Percentiles rank a stretch among this genome's conserved stretches.
Conservation (phyloP, 2,797 vertebrate species). For the Falco peregrinus region DNA sequence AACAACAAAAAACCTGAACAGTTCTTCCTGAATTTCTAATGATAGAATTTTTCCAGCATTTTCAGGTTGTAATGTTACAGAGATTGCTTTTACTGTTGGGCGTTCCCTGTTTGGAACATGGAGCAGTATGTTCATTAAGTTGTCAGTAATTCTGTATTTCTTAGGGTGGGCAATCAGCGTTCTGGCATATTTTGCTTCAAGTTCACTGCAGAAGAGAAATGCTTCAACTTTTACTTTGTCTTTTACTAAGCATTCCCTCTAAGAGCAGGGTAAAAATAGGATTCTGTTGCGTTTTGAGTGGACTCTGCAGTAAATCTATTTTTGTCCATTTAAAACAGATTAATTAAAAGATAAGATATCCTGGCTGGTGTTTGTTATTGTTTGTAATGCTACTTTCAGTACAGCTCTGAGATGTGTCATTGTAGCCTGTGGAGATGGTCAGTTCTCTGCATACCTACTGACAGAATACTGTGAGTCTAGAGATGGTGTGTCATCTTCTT, state of each 20-base stretch:
- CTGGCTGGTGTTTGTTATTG: background rate
- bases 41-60: background rate
- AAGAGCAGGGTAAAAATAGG: background rate
- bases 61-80: background rate
- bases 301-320: background rate
- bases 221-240: background rate
- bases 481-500: background rate
- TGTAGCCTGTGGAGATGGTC: background rate
- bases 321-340: background rate
- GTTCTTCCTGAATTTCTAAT: background rate
- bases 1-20: background rate
- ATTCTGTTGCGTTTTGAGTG: slow-evolving; percentile 8
- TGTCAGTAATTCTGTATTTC: slow-evolving; percentile 13
- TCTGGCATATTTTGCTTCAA: background rate
- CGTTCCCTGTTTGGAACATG: background rate
- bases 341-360: background rate
- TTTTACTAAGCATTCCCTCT: background rate
- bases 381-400: background rate
- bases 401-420: background rate
- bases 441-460: background rate
- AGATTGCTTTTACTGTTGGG: slow-evolving; percentile 14
- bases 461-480: background rate
- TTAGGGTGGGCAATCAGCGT: background rate
- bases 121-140: background rate
- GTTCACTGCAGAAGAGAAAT: background rate